phyloP scores from a whole-genome alignment of 2,888 invertebrate species.

The Chymomyza fuscimana region DNA sequence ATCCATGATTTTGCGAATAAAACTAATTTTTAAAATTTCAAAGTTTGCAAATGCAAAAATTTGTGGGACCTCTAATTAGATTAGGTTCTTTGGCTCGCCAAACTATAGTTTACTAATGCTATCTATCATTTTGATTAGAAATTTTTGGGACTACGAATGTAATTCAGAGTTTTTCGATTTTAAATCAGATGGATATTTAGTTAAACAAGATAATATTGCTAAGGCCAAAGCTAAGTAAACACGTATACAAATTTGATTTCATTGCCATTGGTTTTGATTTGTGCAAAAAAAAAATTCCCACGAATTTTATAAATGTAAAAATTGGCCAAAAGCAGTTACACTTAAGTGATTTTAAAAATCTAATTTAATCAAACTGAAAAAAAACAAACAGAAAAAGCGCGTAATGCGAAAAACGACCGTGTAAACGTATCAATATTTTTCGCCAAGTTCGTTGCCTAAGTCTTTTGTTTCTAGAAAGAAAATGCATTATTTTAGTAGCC shows the following conservation, averaged over 20 bases:
- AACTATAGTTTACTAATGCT: too few relatives aligned
- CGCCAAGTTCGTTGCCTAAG: slow-evolving; percentile 52
- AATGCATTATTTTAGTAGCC: slow-evolving; percentile 50
- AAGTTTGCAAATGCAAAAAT: too few relatives aligned
- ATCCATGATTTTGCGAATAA: too few relatives aligned
- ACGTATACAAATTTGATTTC: slow-evolving; percentile 25
- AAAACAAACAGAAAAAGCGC: background rate
- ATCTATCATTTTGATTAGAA: too few relatives aligned
- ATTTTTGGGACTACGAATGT: too few relatives aligned
- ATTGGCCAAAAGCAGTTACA: background rate
- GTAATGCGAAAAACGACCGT: background rate
- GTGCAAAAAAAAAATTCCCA: background rate
- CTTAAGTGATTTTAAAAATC: background rate
- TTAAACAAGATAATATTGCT: too few relatives aligned
- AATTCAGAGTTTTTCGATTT: too few relatives aligned
- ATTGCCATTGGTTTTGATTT: background rate
- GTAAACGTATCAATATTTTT: background rate
- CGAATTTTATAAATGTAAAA: background rate
- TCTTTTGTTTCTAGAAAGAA: slow-evolving; percentile 57
- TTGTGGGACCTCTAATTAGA: too few relatives aligned
- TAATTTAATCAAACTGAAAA: background rate
- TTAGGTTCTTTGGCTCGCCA: too few relatives aligned
- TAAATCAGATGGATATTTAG: too few relatives aligned
- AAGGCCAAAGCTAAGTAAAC: too few relatives aligned
- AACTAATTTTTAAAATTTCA: too few relatives aligned